Percentiles rank a stretch among this genome's conserved stretches.
phyloP scores from a whole-genome alignment of 2,888 invertebrate genomes.

The Eugnorisma glareosa region DNA sequence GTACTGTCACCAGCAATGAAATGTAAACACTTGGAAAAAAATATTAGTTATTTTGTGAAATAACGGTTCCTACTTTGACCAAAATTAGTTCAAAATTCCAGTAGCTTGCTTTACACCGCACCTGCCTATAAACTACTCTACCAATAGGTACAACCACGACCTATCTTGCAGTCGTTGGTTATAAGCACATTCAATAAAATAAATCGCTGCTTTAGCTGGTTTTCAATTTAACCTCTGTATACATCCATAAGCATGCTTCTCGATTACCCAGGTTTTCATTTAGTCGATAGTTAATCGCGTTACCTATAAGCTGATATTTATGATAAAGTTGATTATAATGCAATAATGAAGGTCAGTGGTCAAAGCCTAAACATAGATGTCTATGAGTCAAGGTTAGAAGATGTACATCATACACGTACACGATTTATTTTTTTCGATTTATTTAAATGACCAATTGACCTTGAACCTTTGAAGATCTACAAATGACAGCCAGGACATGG shows the following conservation, averaged over 20 bases:
- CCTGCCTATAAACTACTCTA: not conserved
- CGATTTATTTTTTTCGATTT: too few relatives aligned
- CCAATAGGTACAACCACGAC: not conserved
- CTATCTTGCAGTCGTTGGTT: too few relatives aligned
- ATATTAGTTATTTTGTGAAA: not conserved
- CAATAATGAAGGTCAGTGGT: not conserved
- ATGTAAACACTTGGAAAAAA: not conserved
- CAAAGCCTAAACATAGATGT: too few relatives aligned
- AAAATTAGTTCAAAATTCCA: too few relatives aligned
- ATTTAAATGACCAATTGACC: too few relatives aligned
- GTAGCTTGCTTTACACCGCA: too few relatives aligned
- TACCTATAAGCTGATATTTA: not conserved
- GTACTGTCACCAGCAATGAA: not conserved
- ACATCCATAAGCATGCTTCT: not conserved
- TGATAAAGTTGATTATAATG: not conserved
- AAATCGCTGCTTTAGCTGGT: not conserved
- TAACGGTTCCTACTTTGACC: not conserved
- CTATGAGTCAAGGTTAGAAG: conserved; percentile 9
- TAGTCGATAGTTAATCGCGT: not conserved
- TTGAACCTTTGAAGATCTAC: too few relatives aligned
- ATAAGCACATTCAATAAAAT: not conserved
- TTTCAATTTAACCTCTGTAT: not conserved
- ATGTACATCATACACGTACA: not conserved
- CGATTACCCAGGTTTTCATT: not conserved
- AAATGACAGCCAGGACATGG: too few relatives aligned